phyloP scores from a whole-genome alignment of 2,113 vertebrate genomes.

The Zosterops lateralis region DNA sequence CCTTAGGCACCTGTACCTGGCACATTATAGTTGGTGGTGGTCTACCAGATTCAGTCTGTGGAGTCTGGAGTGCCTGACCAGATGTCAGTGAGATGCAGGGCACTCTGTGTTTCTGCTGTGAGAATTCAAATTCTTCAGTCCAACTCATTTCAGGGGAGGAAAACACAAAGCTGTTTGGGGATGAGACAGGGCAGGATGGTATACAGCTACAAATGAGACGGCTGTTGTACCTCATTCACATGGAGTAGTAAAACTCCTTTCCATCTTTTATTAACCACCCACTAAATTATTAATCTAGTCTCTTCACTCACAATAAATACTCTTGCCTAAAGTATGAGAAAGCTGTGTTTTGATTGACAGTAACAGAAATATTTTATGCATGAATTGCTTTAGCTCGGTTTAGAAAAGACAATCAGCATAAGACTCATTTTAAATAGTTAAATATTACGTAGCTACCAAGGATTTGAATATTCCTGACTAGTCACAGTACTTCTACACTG shows the following conservation, averaged over 20 bases:
- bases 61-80: neutral
- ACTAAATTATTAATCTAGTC: neutral
- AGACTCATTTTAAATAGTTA: neutral
- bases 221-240: neutral
- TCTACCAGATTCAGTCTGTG: neutral
- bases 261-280: neutral
- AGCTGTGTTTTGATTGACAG: neutral
- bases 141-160: fast-evolving
- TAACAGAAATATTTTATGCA: neutral
- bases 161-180: neutral
- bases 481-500: neutral
- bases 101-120: neutral
- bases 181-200: neutral
- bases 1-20: neutral
- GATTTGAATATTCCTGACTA: neutral
- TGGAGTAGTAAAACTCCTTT: neutral
- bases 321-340: neutral
- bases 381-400: neutral
- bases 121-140: neutral
- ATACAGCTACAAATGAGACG: neutral
- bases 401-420: neutral
- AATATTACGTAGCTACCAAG: neutral
- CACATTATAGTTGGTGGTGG: neutral
- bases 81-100: fast-evolving
- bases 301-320: neutral